A percentile compares a stretch with the other conserved stretches of the same genome.
These are phyloP conservation scores for Eulemur rubriventer DNA, from an alignment of 2,797 vertebrate species.

Conservation along the genomic window DNA sequence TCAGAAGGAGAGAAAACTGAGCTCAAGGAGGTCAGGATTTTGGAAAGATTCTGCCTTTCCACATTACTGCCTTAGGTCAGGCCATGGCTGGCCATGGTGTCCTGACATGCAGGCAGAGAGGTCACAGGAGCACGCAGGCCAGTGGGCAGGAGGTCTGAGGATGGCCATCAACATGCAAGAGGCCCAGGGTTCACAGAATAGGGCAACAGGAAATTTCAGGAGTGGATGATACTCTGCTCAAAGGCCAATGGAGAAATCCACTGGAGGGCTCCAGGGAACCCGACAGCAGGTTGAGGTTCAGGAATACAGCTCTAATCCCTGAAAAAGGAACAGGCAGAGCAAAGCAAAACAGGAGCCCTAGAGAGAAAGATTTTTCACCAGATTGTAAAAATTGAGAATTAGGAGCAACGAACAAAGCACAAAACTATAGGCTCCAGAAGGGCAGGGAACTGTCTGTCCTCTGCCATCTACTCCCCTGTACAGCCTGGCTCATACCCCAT, in stretches of 20 bases:
- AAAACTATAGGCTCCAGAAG: background rate
- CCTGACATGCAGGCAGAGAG: background rate
- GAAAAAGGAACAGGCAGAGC: background rate
- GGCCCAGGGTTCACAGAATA: background rate
- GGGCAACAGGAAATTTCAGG: background rate
- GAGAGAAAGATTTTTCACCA: background rate
- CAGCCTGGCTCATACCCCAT: no score
- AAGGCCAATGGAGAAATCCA: background rate
- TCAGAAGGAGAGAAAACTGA: background rate
- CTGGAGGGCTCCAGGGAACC: background rate
- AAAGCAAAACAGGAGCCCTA: background rate
- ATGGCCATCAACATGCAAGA: background rate
- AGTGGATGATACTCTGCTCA: background rate
- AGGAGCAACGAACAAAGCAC: background rate
- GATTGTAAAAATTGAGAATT: background rate
- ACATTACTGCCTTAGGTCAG: background rate
- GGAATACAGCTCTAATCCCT: background rate
- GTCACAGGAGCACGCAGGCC: background rate
- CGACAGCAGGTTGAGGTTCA: background rate
- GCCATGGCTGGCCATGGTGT: background rate
- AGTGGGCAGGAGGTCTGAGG: background rate
- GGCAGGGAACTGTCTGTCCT: background rate
- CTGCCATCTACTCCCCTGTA: background rate
- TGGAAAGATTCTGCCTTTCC: background rate
- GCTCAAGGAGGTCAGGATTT: background rate